Conservation (phyloP, 2,888 invertebrate species). For the Trichogramma dendrolimi region DNA sequence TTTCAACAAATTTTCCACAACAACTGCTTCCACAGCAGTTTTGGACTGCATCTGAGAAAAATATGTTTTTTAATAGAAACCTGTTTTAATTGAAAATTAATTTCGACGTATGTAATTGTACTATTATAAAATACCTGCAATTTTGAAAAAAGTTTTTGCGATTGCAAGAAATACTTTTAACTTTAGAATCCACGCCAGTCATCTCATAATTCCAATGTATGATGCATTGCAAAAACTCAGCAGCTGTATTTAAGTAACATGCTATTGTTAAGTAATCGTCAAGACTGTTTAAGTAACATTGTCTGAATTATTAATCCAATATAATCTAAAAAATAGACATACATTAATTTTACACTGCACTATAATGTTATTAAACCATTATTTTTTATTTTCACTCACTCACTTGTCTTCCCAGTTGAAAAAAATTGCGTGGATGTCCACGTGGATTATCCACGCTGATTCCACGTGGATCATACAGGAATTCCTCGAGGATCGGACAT, state of each 20-base stretch:
- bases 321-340: conserved; percentile 49
- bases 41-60: conserved; percentile 66
- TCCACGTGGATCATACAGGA: too few relatives aligned
- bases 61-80: neutral
- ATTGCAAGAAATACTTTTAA: conserved; percentile 78
- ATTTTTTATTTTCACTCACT: too few relatives aligned
- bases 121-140: conserved; percentile 59
- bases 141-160: conserved; percentile 80
- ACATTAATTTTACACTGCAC: conserved; percentile 1
- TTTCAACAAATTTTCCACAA: conserved; percentile 81
- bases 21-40: conserved; percentile 78
- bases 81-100: neutral
- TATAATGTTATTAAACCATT: too few relatives aligned
- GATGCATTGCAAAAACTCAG: conserved; percentile 84
- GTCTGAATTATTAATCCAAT: conserved; percentile 85
- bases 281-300: conserved; percentile 41
- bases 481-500: too few relatives aligned
- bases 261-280: conserved; percentile 57
- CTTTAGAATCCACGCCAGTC: conserved; percentile 61
- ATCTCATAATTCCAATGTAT: conserved; percentile 74
- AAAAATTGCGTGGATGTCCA: too few relatives aligned
- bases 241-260: conserved; percentile 90
- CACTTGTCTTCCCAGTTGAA: too few relatives aligned
- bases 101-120: neutral
- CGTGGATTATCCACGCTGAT: too few relatives aligned